phyloP scores from a whole-genome alignment of 1,140 invertebrate species.

The Drosophila arizonae region DNA sequence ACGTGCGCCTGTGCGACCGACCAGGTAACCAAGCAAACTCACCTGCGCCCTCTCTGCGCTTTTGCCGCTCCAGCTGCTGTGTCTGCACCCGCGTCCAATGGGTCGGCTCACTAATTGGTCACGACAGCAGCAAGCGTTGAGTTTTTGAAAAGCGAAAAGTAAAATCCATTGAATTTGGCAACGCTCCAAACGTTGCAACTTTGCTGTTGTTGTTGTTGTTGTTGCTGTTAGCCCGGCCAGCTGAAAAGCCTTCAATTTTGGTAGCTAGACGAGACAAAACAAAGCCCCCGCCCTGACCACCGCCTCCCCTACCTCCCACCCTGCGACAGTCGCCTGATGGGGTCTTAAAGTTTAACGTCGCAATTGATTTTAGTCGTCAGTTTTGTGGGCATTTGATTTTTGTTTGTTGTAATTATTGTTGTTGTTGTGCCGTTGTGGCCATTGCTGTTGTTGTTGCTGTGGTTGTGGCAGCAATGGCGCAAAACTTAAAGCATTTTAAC shows the following conservation, averaged over 20 bases:
- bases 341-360: constrained; percentile 73
- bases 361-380: constrained; percentile 81
- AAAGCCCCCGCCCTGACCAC: constrained; percentile 24
- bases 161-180: constrained; percentile 81
- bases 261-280: constrained; percentile 43
- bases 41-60: constrained; percentile 9
- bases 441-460: constrained; percentile 29
- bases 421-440: constrained; percentile 18
- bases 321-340: constrained; percentile 20
- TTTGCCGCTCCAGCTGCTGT: not conserved
- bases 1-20: constrained; percentile 72
- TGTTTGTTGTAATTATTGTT: constrained; percentile 21
- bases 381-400: constrained; percentile 78
- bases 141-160: constrained; percentile 71
- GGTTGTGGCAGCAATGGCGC: constrained; percentile 50
- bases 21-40: constrained; percentile 6
- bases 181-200: constrained; percentile 64
- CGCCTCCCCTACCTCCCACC: not conserved
- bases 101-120: constrained; percentile 74
- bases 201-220: not conserved
- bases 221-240: constrained; percentile 26
- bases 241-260: constrained; percentile 72
- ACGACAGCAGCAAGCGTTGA: constrained; percentile 69
- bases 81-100: constrained; percentile 42
- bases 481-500: constrained; percentile 56